Base-by-base conservation (phyloP, 2,113 vertebrate genomes). In the Catharus fuscescens region DNA sequence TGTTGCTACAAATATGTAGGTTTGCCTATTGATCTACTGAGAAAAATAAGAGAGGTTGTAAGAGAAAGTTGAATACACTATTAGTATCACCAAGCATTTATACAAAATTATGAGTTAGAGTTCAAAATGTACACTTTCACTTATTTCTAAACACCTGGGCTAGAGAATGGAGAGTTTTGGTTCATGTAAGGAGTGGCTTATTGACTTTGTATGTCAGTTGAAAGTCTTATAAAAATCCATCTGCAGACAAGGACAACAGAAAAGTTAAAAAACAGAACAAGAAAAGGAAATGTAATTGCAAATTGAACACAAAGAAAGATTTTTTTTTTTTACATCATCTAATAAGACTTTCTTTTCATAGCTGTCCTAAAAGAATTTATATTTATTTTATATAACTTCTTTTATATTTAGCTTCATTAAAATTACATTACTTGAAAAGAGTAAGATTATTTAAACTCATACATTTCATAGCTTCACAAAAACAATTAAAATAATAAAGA, bases 391-490 rank as follows among this genome's bases (percentile, higher is more conserved):
- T 61, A 47, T 47, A 42, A 24, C 7, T 67, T 76, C 6, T 65
- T 79, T 86, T 65, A 36, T 69, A 76, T 64, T 89, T 81, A 71
- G 11, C 47, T 86, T 88, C 31, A 56, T 79, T 81, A 84, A 84
- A 88, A 84, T 76, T 73, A 45, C 26, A 36, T 67, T 53, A 74
- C 12, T 88, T 89, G 18, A 13, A 71, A 65, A 47, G 36, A 81
- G 15, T 60, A 74, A 73, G 40, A 83, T 86, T 67, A 65, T 92
- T 80, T 90, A 77, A 96, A 96, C 14, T 69, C 45, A 59, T 87
- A 57, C 6, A 80, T 91, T 91, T 86, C 67, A 94, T 91, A 91
- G 15, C 24, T 56, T 91, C 23, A 84, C 8, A 64, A 61, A 36
- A 74, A 17, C 11, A 65, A 73, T 83, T 86, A 80, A 85, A 87